Conservation (phyloP, 2,888 invertebrate genomes). For the Invenusta paracnida region DNA sequence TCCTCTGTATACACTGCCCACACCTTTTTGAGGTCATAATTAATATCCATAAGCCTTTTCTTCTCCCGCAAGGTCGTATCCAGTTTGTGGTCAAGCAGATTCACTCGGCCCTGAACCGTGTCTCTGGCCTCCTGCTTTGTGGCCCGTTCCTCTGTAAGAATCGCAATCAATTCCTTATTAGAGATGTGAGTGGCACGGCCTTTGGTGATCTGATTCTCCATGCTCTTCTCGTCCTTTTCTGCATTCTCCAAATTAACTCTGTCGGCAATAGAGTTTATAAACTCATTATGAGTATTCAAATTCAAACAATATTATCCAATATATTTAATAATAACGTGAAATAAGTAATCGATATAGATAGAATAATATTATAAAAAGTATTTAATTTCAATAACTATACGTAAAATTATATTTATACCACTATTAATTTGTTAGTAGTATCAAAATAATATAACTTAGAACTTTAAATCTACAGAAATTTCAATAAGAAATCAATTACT, state of each 20-base stretch:
- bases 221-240: slow-evolving; percentile 16
- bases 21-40: slow-evolving; percentile 47
- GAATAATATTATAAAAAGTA: no score
- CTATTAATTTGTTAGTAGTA: no score
- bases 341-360: no score
- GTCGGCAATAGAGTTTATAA: not conserved
- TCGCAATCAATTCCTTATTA: not conserved
- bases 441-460: no score
- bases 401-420: no score
- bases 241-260: slow-evolving; percentile 24
- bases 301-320: not conserved
- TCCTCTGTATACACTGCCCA: no score
- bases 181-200: not conserved
- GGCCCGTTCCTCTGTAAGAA: not conserved
- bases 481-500: no score
- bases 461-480: no score
- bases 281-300: not conserved
- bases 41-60: not conserved
- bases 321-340: not conserved
- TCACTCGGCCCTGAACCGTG: slow-evolving; percentile 27
- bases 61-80: not conserved
- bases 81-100: slow-evolving; percentile 44
- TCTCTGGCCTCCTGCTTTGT: slow-evolving; percentile 36
- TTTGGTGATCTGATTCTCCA: not conserved
- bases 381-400: no score